A percentile compares a stretch with the other conserved stretches of the same genome.
Evolutionary conservation across 2,797 vertebrate genomes (phyloP).

Genomic region (Characodon lateralis): DNA sequence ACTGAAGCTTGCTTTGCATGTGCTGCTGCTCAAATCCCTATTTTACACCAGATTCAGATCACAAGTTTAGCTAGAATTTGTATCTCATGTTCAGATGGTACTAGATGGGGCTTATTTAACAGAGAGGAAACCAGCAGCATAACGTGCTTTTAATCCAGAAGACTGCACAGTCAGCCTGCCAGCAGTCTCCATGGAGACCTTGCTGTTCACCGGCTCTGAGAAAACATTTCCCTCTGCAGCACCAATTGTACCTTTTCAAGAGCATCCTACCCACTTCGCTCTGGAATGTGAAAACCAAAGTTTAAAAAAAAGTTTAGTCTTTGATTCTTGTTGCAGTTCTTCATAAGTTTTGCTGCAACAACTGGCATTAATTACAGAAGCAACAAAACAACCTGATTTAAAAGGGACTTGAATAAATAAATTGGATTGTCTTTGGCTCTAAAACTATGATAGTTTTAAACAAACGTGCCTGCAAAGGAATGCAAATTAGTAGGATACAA

Average conservation of each 20-base stretch:
- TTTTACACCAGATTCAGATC: not conserved
- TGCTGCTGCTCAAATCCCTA: not conserved
- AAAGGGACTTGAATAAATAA: too few relatives aligned
- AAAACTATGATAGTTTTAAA: too few relatives aligned
- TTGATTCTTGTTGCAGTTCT: not conserved
- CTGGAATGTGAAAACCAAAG: slow-evolving; percentile 39
- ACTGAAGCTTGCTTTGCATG: not conserved
- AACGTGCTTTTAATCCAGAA: slow-evolving; percentile 33
- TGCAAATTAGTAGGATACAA: too few relatives aligned
- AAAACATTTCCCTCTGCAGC: slow-evolving; percentile 58
- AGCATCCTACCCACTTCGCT: slow-evolving; percentile 41
- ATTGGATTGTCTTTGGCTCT: too few relatives aligned
- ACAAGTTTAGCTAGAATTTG: not conserved
- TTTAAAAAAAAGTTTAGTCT: not conserved
- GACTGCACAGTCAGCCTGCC: slow-evolving; percentile 43
- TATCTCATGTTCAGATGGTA: not conserved
- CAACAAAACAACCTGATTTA: not conserved
- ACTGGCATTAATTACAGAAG: not conserved
- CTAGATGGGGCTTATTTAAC: not conserved
- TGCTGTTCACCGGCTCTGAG: slow-evolving; percentile 46
- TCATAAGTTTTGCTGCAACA: not conserved
- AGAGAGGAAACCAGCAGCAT: slow-evolving; percentile 23
- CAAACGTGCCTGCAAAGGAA: too few relatives aligned
- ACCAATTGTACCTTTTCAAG: slow-evolving; percentile 53
- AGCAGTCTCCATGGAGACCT: slow-evolving; percentile 71